Base-by-base conservation (phyloP, 37 sponge, comb jelly and placozoan species). In the Eunapius fragilis region DNA sequence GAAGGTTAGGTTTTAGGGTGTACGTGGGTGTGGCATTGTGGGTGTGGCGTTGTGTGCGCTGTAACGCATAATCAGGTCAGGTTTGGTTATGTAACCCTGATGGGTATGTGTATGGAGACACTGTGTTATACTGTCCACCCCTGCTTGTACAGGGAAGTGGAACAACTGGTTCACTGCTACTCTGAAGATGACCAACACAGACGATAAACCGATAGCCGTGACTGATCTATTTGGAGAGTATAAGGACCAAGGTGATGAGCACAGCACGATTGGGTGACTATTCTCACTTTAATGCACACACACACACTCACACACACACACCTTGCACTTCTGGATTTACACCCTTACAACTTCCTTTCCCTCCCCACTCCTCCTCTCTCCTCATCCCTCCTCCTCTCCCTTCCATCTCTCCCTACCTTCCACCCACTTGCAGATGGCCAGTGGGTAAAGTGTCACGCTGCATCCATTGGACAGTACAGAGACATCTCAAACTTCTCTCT, bases 201-300 rank as follows among this genome's bases (percentile, higher is more conserved):
- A 36, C 71, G 0, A 69, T 27, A 41, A 74, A 25, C 37, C 38
- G 3, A 30, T 91, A 0, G 68, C 83, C 25, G 71, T 83, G 17
- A 86, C 79, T 7, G 83, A 91, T 22, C 70, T 86, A 67, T 31
- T 31, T 12, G 91, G 91, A 70, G 70, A 86, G 50, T 86, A 91
- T 74, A 49, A 71, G 38, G 70, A 78, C 72, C 70, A 78, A 72
- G 82, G 91, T 91, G 69, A 9, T 23, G 31, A 49, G 37, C 31
- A 49, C 25, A 58, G n/a, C 68, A 31, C 6, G 72, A 30, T 71
- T 10, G 72, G 7, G 75, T n/a, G n/a, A n/a, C n/a, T n/a, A n/a
- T n/a, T n/a, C n/a, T n/a, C n/a, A n/a, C n/a, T n/a, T n/a, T n/a
- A n/a, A n/a, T n/a, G n/a, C n/a, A n/a, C n/a, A n/a, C n/a, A n/a